Evolutionary conservation across 2,888 invertebrate species (phyloP).

Genomic region (Tipula confusa): DNA sequence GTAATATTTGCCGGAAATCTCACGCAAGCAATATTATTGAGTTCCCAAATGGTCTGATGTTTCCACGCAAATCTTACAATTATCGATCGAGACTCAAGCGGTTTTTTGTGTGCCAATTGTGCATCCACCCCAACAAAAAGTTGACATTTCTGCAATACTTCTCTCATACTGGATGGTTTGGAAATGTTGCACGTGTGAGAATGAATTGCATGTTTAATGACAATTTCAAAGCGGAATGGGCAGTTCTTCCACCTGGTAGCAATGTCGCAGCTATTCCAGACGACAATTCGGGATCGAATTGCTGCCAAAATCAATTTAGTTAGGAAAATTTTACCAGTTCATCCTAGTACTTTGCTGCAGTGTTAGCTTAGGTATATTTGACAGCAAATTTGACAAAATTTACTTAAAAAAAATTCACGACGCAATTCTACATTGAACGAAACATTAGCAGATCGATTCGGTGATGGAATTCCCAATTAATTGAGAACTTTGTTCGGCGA

Average conservation of each 20-base stretch:
- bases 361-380: conserved; percentile 1
- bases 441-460: not conserved
- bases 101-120: not conserved
- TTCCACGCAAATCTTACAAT: conserved; percentile 31
- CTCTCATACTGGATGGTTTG: no score
- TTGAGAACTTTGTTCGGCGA: not conserved
- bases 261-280: conserved; percentile 30
- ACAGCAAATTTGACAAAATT: conserved; percentile 14
- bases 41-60: no score
- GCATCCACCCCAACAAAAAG: no score
- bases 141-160: no score
- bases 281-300: not conserved
- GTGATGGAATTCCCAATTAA: not conserved
- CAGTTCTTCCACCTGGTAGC: no score
- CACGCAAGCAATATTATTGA: no score
- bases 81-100: not conserved
- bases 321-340: no score
- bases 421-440: not conserved
- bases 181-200: not conserved
- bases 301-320: no score
- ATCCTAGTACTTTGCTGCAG: not conserved
- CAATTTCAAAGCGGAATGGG: no score
- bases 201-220: conserved; percentile 20
- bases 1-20: no score
- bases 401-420: not conserved